Base-by-base conservation (phyloP, 1,140 invertebrate genomes). In the Ruditapes philippinarum region DNA sequence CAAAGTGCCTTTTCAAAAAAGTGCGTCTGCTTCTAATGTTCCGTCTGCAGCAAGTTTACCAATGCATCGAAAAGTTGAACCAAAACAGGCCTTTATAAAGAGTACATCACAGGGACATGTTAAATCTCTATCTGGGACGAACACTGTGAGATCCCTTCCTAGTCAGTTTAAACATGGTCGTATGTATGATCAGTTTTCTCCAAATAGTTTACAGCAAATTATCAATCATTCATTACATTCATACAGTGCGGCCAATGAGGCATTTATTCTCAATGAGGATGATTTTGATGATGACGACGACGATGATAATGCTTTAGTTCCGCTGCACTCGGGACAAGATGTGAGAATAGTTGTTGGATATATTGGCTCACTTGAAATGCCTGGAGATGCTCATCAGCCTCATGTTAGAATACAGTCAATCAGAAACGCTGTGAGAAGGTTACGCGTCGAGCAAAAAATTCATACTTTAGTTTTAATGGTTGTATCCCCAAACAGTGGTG, bases 361-460 rank as follows among this genome's bases (percentile, higher is more conserved):
- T 95, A 96, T 99, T 70, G 98, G 99, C 5, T 99, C 98, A 0
- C 99, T 99, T 74, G 98, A 99, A 96, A 99, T 99, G 96, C 98
- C 98, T 0, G 97, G 98, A 95, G 98, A 98, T 93, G 96, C 98
- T 57, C 97, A 97, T 54, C 88, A 94, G 76, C 97, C 98, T 0
- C 97, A 97, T 70, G 97, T 95, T n/a, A 91, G 95, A 11, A 91
- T 97, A 33, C 96, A 97, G 95, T 97, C 97, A 70, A 95, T 98
- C 42, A 95, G 97, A 81, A 98, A 97, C 82, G 99, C 98, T 93
- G 98, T 99, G 28, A 97, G 98, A 88, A 97, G 98, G 94, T 95
- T 99, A 45, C 96, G 98, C 78, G 97, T 98, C 68, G 98, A 99
- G 93, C 98, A 98, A 95, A 97, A 98, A 82, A 97, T 97, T 70